These are phyloP conservation scores for Physella acuta DNA, from an alignment of 1,140 invertebrate genomes.

Conservation along the genomic window DNA sequence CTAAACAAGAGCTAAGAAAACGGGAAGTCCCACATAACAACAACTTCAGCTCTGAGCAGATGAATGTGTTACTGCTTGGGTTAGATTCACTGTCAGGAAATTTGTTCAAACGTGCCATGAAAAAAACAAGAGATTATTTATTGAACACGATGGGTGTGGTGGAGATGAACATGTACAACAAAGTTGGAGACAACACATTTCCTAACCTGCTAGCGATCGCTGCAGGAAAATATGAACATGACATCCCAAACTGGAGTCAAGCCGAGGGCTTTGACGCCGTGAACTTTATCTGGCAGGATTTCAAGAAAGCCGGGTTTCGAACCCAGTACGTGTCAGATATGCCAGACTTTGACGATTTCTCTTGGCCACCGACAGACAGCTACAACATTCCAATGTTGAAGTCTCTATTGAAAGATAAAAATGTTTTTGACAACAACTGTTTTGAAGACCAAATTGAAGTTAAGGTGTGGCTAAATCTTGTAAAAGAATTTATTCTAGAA, in stretches of 20 bases:
- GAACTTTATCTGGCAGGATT: conserved; percentile 33
- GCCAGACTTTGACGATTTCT: conserved; percentile 24
- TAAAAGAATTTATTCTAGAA: conserved; percentile 16
- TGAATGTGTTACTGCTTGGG: conserved; percentile 16
- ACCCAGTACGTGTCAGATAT: conserved; percentile 34
- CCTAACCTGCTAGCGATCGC: conserved; percentile 8
- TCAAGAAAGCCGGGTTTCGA: conserved; percentile 23
- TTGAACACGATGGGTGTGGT: background rate
- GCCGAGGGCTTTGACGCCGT: background rate
- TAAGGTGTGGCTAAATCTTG: conserved; percentile 2
- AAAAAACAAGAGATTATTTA: background rate
- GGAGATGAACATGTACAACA: conserved; percentile 11
- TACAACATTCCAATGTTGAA: conserved; percentile 20
- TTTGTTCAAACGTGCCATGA: conserved; percentile 9
- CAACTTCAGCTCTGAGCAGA: background rate
- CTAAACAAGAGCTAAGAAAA: background rate
- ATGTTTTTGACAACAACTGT: conserved; percentile 12
- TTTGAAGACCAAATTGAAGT: conserved; percentile 9
- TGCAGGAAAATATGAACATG: background rate
- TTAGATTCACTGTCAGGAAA: conserved; percentile 15
- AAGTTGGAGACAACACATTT: conserved; percentile 18
- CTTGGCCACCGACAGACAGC: conserved; percentile 14
- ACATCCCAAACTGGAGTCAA: background rate
- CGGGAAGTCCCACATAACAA: background rate
- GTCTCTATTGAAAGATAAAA: background rate